Base-by-base conservation (phyloP, 2,888 invertebrate genomes). In the Auanema freiburgensis region DNA sequence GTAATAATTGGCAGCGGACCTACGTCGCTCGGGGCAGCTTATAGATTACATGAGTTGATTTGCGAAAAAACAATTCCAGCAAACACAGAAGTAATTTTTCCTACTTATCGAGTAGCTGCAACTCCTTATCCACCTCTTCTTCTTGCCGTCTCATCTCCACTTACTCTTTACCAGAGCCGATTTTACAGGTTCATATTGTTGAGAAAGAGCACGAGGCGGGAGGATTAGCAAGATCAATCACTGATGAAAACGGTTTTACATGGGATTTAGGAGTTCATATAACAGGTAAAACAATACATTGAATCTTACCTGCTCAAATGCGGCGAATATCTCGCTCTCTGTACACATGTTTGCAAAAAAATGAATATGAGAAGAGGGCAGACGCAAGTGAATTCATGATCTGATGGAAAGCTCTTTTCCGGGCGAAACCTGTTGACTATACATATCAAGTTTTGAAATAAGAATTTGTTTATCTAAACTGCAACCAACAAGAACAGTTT, bases 1-100 rank as follows among this genome's bases (percentile, higher is more conserved):
- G 67, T 70, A 16, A 70, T 70, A 41, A 65, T 70, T 43, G 70
- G 70, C 18, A 63, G 65, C 59, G 70, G 70, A n/a, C 70, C 70
- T 10, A 70, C 70, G n/a, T 67, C 70, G 23, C 18, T 70, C 2
- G 70, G 70, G 46, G 70, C 70, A 16, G 70, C 65, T 18, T 58
- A 59, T 40, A 40, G 70, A 50, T 53, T 70, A 16, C 57, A 65
- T 14, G 57, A 70, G 23, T 61, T 69, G 6, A 60, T 63, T 14
- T 56, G 58, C 5, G 41, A 57, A 10, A 63, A 60, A 53, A 50
- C 42, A 2, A 41, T 59, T 21, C 16, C 46, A 2, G 25, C 51
- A 40, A 62, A 64, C 14, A 52, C 54, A 21, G 23, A 59, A 54
- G 59, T 59, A 33, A 14, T 14, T 46, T 46, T 46, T n/a, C n/a